Evolutionary conservation across 2,797 vertebrate genomes (phyloP), one percentile per base, ranked within the genome.

Genomic region (Denticeps clupeoides): DNA sequence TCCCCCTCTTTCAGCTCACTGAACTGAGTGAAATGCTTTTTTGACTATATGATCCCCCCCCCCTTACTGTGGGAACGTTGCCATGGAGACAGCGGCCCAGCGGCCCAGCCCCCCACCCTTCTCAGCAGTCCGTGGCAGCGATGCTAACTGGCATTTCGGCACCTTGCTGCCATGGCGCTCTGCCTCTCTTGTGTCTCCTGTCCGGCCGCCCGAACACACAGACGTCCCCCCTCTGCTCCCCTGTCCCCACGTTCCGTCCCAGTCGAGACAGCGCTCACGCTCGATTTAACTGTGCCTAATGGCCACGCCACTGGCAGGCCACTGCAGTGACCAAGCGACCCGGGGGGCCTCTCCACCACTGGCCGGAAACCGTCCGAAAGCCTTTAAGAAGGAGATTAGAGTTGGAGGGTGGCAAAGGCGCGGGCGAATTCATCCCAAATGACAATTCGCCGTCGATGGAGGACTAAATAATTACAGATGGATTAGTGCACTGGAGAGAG

Each of bases 1-100:
- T 56, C 50, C 63, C 58, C 74, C 68, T 77, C 73, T 80, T 67
- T 75, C 80, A 74, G 76, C 69, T 82, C 81, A 79, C 62, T 82
- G 75, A 81, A 76, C 77, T 73, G 75, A 77, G 70, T 73, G 75
- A 80, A 80, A 79, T 76, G 74, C 80, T 78, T 81, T 85, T 81
- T 74, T 64, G 59, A 74, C 75, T 75, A 82, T 79, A 78, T 80
- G 51, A 77, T 75, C 80, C 72, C 75, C 81, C 75, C 69, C 77
- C 68, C 75, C 81, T 75, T 77, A 70, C 60, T 41, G 62, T 76
- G 78, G 76, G 70, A 78, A 77, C 50, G 81, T 84, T 83, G 76
- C 81, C 75, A 81, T 85, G 82, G 83, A 78, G 80, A 84, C 78
- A 67, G 59, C 51, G 58, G 24, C 27, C 51, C 55, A n/a, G n/a